Conservation (phyloP, 1,140 invertebrate genomes). For the Teleopsis dalmanni region DNA sequence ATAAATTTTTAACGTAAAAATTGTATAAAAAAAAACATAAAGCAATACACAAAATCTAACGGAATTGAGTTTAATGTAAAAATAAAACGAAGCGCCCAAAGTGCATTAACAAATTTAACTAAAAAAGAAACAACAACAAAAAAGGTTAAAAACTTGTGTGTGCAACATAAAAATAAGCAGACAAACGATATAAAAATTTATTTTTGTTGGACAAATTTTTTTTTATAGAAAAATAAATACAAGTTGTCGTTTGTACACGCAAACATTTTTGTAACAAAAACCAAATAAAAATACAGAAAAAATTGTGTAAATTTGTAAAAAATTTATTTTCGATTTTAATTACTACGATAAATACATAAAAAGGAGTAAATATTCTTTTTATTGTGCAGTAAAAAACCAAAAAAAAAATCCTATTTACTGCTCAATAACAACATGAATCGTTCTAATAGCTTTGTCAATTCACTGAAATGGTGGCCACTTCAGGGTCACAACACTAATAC, state of each 20-base stretch:
- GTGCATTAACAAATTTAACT: no score
- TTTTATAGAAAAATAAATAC: background rate
- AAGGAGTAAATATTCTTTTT: background rate
- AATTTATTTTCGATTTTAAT: background rate
- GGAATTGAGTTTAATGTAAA: no score
- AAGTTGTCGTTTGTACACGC: background rate
- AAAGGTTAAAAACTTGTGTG: no score
- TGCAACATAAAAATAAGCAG: background rate
- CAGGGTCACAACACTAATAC: constrained; percentile 33
- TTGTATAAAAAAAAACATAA: no score
- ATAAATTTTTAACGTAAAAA: no score
- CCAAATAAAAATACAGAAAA: background rate
- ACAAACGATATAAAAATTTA: background rate
- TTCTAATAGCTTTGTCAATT: constrained; percentile 41
- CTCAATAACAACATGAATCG: constrained; percentile 29
- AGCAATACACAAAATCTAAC: no score
- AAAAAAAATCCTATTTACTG: constrained; percentile 3
- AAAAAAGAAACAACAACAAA: no score
- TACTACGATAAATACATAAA: background rate
- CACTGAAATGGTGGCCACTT: constrained; percentile 41
- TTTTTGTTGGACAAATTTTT: no score
- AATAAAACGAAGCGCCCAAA: no score
- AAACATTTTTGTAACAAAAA: background rate
- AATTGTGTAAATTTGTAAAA: background rate
- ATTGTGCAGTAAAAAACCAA: background rate